Evolutionary conservation across 2,888 invertebrate species (phyloP).

Genomic region (Allygus modestus): DNA sequence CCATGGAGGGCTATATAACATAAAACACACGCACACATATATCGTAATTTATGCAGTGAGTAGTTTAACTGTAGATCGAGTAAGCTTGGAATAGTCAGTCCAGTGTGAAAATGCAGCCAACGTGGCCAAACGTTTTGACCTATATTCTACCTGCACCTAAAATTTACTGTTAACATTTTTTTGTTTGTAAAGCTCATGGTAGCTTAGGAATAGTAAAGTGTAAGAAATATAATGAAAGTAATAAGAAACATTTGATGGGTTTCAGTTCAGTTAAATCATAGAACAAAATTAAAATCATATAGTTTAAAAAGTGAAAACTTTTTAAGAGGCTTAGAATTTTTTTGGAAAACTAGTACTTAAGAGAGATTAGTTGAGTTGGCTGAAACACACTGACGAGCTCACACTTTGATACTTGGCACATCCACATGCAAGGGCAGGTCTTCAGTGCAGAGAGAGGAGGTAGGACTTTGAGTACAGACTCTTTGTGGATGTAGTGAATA

Average conservation of each 20-base stretch:
- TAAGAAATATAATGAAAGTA: too few species aligned
- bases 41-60: conserved; percentile 31
- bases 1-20: conserved; percentile 27
- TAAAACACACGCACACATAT: conserved; percentile 46
- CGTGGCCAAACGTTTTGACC: background rate
- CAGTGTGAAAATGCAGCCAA: conserved; percentile 30
- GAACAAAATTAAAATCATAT: too few species aligned
- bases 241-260: too few species aligned
- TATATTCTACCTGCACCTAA: too few species aligned
- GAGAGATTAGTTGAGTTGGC: background rate
- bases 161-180: too few species aligned
- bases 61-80: background rate
- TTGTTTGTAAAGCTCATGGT: too few species aligned
- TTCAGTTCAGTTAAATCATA: too few species aligned
- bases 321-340: too few species aligned
- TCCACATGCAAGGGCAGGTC: conserved; percentile 22
- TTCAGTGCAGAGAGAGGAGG: conserved; percentile 28
- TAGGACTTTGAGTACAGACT: conserved; percentile 60
- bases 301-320: too few species aligned
- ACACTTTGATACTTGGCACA: conserved; percentile 43
- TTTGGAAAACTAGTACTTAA: background rate
- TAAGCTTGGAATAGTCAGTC: background rate
- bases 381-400: background rate
- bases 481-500: conserved; percentile 57
- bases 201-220: too few species aligned